phyloP scores from a whole-genome alignment of 2,797 vertebrate genomes.

The Oreochromis mossambicus region DNA sequence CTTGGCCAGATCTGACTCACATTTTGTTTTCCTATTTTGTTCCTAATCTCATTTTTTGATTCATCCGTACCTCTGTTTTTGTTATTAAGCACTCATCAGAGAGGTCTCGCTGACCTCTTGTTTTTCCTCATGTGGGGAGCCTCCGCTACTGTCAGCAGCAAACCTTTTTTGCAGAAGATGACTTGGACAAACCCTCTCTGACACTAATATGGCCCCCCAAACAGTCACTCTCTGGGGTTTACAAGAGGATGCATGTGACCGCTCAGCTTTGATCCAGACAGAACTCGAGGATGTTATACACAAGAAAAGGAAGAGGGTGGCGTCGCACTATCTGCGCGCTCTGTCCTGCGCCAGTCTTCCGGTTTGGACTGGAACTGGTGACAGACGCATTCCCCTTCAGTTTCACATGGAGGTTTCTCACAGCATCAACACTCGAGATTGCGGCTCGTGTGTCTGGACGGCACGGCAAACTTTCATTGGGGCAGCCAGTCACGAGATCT shows the following conservation, averaged over 20 bases:
- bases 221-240: constrained; percentile 7
- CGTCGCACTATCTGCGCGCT: constrained; percentile 21
- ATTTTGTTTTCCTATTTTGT: background rate
- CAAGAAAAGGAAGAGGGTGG: constrained; percentile 35
- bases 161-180: background rate
- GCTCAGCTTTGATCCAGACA: constrained; percentile 29
- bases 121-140: background rate
- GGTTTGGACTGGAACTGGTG: constrained; percentile 25
- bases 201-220: background rate
- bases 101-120: background rate
- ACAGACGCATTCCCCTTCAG: constrained; percentile 16
- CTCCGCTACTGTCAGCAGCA: background rate
- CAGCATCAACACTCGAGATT: background rate
- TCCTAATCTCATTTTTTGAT: constrained; percentile 1
- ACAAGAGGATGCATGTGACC: constrained; percentile 26
- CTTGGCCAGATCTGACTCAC: background rate
- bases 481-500: background rate
- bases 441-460: background rate
- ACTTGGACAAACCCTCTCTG: background rate
- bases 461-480: background rate
- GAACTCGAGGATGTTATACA: constrained; percentile 28
- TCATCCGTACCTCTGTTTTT: constrained; percentile 32
- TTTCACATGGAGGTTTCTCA: constrained; percentile 25
- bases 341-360: constrained; percentile 28
- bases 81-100: background rate